Evolutionary conservation across 2,113 vertebrate species (phyloP), one percentile per base, ranked within the genome.

Genomic region (Pica pica): DNA sequence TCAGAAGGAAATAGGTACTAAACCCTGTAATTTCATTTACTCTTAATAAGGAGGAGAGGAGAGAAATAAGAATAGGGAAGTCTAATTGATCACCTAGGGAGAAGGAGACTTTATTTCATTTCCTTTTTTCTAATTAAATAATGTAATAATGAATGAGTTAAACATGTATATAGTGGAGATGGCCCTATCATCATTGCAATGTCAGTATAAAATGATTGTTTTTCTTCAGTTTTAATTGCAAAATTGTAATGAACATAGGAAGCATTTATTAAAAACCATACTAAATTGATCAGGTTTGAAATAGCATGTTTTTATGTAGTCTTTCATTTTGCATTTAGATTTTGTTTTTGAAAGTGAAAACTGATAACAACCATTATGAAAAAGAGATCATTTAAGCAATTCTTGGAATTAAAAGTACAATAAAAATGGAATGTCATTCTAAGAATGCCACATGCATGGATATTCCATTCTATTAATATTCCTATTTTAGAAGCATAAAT

Each of bases 101-200:
- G 82, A 86, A 95, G 41, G 37, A 88, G 65, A 91, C 49, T 67
- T 78, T 52, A 70, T 28, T 94, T 78, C 7, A 93, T 97, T 97
- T 98, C 89, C 88, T 95, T 95, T 95, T 91, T 86, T 55, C 84
- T 95, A 96, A 97, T 96, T 96, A 97, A 95, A 89, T 97, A 94
- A 97, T 92, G 59, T 71, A 92, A 94, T 89, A 95, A 94, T 94
- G 46, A 76, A 91, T 79, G 74, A 93, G 56, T 82, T 83, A 92
- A 96, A 81, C 68, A 68, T 83, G 52, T 50, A 52, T 53, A 23
- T 81, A 84, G 55, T 94, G 85, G 75, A 82, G 90, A 92, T 57
- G 63, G 44, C 53, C 39, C 31, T 33, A 89, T 93, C 80, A 71
- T 88, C 87, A 92, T 53, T 16, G 26, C 84, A 94, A 57, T 75